These are phyloP conservation scores for Drosophila trapezifrons DNA, from an alignment of 1,140 invertebrate species.

Conservation along the genomic window DNA sequence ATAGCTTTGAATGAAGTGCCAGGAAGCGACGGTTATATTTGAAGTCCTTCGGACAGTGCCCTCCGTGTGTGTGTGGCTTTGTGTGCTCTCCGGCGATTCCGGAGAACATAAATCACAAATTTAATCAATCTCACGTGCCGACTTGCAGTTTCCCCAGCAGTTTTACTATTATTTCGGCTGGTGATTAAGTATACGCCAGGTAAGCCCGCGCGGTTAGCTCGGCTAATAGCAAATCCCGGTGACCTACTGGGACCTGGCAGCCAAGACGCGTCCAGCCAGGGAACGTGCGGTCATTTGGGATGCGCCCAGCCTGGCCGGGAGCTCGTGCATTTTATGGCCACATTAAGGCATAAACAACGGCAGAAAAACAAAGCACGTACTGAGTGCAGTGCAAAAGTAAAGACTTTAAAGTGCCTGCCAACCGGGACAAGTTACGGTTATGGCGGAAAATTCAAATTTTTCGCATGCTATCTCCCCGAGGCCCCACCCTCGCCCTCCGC, in stretches of 20 bases:
- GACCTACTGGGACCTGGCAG: conserved; percentile 48
- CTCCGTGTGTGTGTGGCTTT: conserved; percentile 29
- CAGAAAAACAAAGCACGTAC: conserved; percentile 44
- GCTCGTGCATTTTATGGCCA: conserved; percentile 67
- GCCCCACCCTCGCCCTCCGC: not conserved
- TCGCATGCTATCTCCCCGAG: conserved; percentile 4
- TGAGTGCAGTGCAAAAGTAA: conserved; percentile 42
- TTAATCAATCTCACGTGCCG: conserved; percentile 77
- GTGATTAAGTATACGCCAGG: conserved; percentile 74
- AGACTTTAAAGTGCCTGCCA: conserved; percentile 39
- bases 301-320: conserved; percentile 18
- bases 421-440: conserved; percentile 33
- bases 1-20: conserved; percentile 10
- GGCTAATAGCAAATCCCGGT: conserved; percentile 55
- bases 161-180: conserved; percentile 22
- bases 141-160: conserved; percentile 41
- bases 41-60: conserved; percentile 10
- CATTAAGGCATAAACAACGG: conserved; percentile 72
- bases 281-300: conserved; percentile 39
- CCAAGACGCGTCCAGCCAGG: conserved; percentile 3
- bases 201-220: conserved; percentile 52
- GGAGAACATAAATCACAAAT: conserved; percentile 65
- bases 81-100: conserved; percentile 11
- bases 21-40: conserved; percentile 28
- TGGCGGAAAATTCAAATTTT: conserved; percentile 60